Conservation (phyloP, 2,113 vertebrate genomes). For the Xiphorhynchus elegans region DNA sequence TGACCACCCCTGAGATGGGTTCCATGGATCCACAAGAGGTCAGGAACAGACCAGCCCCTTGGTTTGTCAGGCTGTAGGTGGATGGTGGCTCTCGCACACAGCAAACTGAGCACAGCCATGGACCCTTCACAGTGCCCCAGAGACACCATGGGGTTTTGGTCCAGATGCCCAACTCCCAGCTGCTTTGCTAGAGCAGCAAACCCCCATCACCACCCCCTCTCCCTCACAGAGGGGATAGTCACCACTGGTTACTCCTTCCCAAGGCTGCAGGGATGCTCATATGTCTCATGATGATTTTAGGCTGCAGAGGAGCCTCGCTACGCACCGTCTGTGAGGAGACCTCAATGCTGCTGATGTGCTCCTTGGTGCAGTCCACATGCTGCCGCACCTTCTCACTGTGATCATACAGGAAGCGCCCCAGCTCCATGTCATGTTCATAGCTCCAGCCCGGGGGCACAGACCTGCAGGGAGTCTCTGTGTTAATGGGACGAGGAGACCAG, state of each 20-base stretch:
- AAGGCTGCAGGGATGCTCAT: fast-evolving
- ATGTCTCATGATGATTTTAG: neutral
- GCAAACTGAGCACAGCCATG: neutral
- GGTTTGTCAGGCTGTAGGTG: fast-evolving
- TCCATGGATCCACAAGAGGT: neutral
- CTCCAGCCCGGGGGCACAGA: slow-evolving; percentile 89
- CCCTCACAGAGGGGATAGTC: fast-evolving
- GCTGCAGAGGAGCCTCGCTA: neutral
- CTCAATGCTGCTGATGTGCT: slow-evolving; percentile 89
- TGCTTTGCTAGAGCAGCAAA: neutral
- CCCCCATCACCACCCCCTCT: neutral
- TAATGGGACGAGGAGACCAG: fast-evolving
- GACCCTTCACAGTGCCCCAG: neutral
- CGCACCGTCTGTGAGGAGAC: slow-evolving; percentile 87
- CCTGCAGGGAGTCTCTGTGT: slow-evolving; percentile 59
- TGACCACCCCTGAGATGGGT: neutral
- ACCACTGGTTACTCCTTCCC: fast-evolving
- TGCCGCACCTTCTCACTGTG: slow-evolving; percentile 87
- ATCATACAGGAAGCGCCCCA: slow-evolving; percentile 92
- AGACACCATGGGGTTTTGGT: neutral
- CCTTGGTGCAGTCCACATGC: slow-evolving; percentile 83
- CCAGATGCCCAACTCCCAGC: fast-evolving
- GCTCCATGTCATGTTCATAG: slow-evolving; percentile 90
- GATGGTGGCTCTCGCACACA: neutral
- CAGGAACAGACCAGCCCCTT: neutral